These are phyloP conservation scores for Galbula dea DNA, from an alignment of 2,113 vertebrate genomes.

Conservation along the genomic window DNA sequence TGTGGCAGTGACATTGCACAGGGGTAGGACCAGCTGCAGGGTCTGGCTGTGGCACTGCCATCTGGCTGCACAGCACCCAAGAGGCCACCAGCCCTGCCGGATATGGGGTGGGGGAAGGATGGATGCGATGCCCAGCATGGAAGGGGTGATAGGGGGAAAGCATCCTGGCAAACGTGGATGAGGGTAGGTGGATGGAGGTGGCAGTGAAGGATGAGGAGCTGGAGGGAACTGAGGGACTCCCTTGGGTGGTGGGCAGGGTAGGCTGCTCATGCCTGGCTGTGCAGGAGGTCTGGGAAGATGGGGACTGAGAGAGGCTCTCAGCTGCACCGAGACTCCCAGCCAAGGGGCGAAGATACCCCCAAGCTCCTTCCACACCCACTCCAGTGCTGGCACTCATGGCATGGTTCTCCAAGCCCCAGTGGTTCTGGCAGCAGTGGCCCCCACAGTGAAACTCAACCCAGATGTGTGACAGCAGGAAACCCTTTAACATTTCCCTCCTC, in stretches of 20 bases:
- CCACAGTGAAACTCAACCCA: neutral
- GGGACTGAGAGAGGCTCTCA: neutral
- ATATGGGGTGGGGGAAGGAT: neutral
- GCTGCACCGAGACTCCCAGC: accelerated
- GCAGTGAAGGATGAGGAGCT: neutral
- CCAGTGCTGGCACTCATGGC: accelerated
- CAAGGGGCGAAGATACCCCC: accelerated
- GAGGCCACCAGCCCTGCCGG: neutral
- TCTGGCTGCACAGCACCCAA: neutral
- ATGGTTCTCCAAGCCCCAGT: neutral
- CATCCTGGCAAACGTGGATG: accelerated
- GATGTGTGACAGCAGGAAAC: neutral
- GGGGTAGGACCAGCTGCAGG: neutral
- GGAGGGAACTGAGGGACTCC: accelerated
- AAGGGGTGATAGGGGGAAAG: neutral
- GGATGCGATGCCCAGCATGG: neutral
- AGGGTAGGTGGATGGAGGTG: neutral
- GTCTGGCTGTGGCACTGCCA: neutral
- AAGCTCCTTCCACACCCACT: neutral
- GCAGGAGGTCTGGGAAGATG: neutral
- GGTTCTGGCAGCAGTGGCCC: neutral
- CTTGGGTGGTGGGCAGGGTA: neutral
- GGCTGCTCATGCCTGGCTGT: accelerated
- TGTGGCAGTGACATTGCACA: neutral
- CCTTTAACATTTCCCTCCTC: neutral